phyloP scores from a whole-genome alignment of 92 coral and sea anemone genomes.

The Pocillopora grandis region DNA sequence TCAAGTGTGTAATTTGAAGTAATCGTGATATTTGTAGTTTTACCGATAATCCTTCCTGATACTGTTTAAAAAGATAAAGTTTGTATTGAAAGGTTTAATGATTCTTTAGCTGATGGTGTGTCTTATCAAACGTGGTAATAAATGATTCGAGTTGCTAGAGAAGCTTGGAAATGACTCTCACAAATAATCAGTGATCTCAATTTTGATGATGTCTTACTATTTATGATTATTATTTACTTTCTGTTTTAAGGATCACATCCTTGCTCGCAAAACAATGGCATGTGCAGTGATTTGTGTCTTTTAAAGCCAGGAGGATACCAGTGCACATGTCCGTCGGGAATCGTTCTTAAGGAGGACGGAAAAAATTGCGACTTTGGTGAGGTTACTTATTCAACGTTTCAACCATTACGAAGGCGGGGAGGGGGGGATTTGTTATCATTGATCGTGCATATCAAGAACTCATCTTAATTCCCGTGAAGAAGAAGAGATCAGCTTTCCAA shows the following conservation, averaged over 20 bases:
- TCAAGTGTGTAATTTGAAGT: no score
- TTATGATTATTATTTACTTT: neutral
- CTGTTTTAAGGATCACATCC: neutral
- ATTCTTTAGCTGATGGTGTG: no score
- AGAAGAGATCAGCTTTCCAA: no score
- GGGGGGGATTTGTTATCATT: neutral
- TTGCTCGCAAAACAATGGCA: conserved; percentile 8
- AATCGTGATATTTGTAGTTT: no score
- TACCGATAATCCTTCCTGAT: no score
- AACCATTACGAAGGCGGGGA: no score
- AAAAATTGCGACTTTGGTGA: conserved; percentile 33
- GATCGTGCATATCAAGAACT: neutral
- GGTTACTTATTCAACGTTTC: neutral
- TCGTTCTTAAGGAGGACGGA: conserved; percentile 27
- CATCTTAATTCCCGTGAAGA: neutral
- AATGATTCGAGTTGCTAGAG: no score
- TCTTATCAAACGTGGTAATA: no score
- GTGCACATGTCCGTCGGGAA: conserved; percentile 45
- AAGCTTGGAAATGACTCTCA: no score
- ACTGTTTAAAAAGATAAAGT: no score
- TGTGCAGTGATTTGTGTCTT: conserved; percentile 26
- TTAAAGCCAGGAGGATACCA: conserved; percentile 20
- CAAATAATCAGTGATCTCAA: neutral
- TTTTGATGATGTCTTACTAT: no score
- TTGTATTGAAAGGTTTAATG: no score